phyloP scores from a whole-genome alignment of 2,113 vertebrate species.

The Solenodon paradoxus region DNA sequence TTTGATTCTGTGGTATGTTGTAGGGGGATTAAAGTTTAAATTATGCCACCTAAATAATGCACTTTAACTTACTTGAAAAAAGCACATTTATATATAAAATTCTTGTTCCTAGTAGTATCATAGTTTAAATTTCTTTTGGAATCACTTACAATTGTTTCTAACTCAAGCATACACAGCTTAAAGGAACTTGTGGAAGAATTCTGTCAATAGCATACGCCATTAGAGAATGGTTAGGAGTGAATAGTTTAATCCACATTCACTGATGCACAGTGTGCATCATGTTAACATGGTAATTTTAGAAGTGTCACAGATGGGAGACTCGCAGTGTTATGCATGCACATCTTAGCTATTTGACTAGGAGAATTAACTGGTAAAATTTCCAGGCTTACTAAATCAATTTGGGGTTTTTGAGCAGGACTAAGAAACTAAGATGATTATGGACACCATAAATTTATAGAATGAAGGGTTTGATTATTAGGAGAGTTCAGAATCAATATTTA shows the following conservation, averaged over 20 bases:
- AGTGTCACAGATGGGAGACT: neutral
- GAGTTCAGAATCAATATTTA: neutral
- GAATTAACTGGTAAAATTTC: neutral
- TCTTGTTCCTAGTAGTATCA: neutral
- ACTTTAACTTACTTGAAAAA: constrained; percentile 4
- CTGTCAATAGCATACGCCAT: neutral
- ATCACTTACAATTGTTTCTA: neutral
- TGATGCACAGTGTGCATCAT: neutral
- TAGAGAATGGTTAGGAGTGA: neutral
- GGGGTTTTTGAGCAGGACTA: neutral
- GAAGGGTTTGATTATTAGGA: neutral
- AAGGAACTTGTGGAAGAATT: neutral
- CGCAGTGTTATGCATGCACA: neutral
- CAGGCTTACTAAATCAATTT: neutral
- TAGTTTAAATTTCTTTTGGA: constrained; percentile 17
- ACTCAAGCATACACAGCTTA: neutral
- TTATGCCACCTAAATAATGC: neutral
- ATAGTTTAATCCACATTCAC: neutral
- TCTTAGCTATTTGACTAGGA: neutral
- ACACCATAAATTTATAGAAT: neutral
- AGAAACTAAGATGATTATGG: neutral
- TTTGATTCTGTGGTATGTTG: neutral
- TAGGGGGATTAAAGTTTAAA: neutral
- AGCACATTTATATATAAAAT: neutral
- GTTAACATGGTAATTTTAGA: neutral